Base-by-base conservation (phyloP, 1,140 invertebrate genomes). In the Heliconius hewitsoni region DNA sequence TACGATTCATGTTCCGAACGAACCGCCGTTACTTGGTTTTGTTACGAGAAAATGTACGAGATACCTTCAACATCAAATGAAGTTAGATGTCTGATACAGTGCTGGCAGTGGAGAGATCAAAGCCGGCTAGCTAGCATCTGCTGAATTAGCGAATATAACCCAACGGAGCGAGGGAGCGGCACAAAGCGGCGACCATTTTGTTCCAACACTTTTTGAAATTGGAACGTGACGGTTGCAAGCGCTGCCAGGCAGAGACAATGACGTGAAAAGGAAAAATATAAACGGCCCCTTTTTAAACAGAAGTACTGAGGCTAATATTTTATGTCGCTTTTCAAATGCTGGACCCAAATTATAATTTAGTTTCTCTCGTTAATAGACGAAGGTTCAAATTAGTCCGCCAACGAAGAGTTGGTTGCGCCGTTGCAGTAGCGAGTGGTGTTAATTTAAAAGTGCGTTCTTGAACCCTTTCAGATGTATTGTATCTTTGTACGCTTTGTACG, bases 381-480 rank as follows among this genome's bases (percentile, higher is more conserved):
- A 81, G 77, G 87, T 83, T 72, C 80, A 90, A 37, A 90, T 78
- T 93, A 6, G 83, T 78, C 39, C 87, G 87, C 19, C 73, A 9
- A 1, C 52, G 34, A 37, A 60, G 23, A 52, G 80, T 76, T 82
- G 76, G 78, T 88, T 91, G 79, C 19, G 85, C 80, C 88, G 75
- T 93, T 91, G 57, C 83, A 71, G 78, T 84, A 84, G 82, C 87
- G 77, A 77, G 34, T 52, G 82, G 78, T 86, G 90, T 94, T 94
- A 94, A 94, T 94, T 94, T 94, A 93, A 94, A 94, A 94, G 92
- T 94, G 89, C 91, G 93, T 93, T 94, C 91, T 94, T 94, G 92
- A 94, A 94, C 93, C 93, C 93, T 94, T 94, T 94, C 93, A 93
- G 93, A 93, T 91, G 93, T 89, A 94, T 94, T 94, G 93, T 94